Percentiles rank a stretch among this genome's conserved stretches.
Conservation (phyloP, 1,140 invertebrate genomes). For the Potamilus streckersoni region DNA sequence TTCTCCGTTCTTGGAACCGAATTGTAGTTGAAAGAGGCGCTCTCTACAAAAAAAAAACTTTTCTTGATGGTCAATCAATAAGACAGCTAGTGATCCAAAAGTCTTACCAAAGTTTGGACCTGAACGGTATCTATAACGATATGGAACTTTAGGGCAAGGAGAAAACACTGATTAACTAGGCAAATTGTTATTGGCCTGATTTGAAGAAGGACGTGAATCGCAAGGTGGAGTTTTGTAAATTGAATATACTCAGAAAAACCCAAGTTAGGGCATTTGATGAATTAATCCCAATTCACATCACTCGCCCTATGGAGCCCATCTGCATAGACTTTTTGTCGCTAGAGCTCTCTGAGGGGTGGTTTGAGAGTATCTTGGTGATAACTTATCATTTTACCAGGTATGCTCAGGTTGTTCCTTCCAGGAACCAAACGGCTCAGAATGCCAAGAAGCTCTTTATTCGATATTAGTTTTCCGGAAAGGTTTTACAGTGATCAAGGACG, state of each 20-base stretch:
- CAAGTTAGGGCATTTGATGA: background rate
- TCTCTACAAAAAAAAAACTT: background rate
- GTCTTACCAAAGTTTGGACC: background rate
- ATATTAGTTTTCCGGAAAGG: constrained; percentile 9
- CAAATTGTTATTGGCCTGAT: constrained; percentile 16
- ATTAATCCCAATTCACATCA: constrained; percentile 3
- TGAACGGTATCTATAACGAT: constrained; percentile 7
- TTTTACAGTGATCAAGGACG: constrained; percentile 14
- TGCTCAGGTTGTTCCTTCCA: constrained; percentile 9
- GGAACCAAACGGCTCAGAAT: constrained; percentile 22
- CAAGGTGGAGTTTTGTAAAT: constrained; percentile 1
- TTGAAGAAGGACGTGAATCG: constrained; percentile 11
- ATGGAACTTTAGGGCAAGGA: constrained; percentile 10
- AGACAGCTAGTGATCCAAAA: constrained; percentile 1
- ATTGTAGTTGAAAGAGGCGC: constrained; percentile 9
- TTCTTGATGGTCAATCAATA: background rate
- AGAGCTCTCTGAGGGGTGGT: constrained; percentile 23
- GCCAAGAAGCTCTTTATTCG: constrained; percentile 14
- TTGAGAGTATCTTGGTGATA: constrained; percentile 14
- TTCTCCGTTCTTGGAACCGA: constrained; percentile 5
- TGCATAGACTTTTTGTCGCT: constrained; percentile 19
- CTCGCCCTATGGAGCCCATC: constrained; percentile 14
- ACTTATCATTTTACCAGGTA: constrained; percentile 26
- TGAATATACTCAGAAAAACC: constrained; percentile 7
- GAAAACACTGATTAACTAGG: constrained; percentile 2